A percentile compares a stretch with the other conserved stretches of the same genome.
phyloP scores from a whole-genome alignment of 2,797 vertebrate genomes.

The Peromyscus attwateri region DNA sequence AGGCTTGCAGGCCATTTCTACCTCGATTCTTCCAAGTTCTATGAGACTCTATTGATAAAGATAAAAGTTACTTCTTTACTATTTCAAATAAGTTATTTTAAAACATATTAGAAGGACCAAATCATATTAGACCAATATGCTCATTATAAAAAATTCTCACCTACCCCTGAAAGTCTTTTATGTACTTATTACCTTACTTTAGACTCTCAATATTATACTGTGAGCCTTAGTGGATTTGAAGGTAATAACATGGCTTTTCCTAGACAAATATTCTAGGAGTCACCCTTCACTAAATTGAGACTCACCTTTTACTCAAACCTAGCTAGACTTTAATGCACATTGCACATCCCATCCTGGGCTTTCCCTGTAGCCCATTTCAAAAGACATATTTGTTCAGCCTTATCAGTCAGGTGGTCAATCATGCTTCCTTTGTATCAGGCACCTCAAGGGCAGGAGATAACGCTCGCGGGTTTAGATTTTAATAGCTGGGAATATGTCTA shows the following conservation, averaged over 20 bases:
- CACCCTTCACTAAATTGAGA: slow-evolving; percentile 41
- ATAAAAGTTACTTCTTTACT: background rate
- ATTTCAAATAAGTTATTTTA: slow-evolving; percentile 62
- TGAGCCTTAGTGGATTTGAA: slow-evolving; percentile 15
- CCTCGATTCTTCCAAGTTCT: background rate
- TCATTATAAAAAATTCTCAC: slow-evolving; percentile 54
- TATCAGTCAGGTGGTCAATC: slow-evolving; percentile 83
- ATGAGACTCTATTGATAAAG: background rate
- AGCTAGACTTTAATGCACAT: slow-evolving; percentile 40
- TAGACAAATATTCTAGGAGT: slow-evolving; percentile 48
- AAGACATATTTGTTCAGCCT: slow-evolving; percentile 81
- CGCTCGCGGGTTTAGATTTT: slow-evolving; percentile 74
- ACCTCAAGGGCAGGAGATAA: slow-evolving; percentile 80
- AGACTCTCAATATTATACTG: background rate
- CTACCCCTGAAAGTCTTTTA: slow-evolving; percentile 27
- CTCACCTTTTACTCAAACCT: slow-evolving; percentile 17
- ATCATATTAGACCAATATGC: background rate
- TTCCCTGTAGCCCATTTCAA: slow-evolving; percentile 78
- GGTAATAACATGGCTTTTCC: slow-evolving; percentile 57
- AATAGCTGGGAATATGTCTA: slow-evolving; percentile 72
- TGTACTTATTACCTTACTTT: background rate
- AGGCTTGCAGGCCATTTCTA: background rate
- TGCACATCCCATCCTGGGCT: slow-evolving; percentile 9
- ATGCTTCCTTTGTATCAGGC: slow-evolving; percentile 76
- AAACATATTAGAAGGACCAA: slow-evolving; percentile 30